Conservation (phyloP, 1,140 invertebrate genomes). For the Xylocopa sonorina region DNA sequence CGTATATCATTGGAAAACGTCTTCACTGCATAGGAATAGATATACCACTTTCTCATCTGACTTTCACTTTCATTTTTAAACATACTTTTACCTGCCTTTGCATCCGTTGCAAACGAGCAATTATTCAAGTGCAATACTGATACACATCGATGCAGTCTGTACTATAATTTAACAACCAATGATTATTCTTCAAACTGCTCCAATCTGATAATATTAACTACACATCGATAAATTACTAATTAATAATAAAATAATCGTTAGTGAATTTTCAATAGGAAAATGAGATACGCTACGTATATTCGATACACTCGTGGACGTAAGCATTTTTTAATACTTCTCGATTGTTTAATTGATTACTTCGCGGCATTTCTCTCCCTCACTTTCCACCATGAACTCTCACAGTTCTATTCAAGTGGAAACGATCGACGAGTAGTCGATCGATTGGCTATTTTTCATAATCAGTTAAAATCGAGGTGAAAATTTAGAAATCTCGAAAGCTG, state of each 20-base stretch:
- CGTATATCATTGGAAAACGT: background rate
- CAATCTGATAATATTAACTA: no score
- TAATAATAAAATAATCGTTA: no score
- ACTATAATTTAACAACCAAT: no score
- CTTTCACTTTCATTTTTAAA: conserved; percentile 38
- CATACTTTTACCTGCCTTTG: conserved; percentile 11
- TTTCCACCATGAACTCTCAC: conserved; percentile 48
- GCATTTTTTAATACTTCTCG: no score
- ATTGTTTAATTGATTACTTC: background rate
- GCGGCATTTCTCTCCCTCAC: conserved; percentile 31
- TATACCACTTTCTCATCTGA: conserved; percentile 12
- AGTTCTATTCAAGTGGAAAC: conserved; percentile 15
- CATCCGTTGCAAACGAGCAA: background rate
- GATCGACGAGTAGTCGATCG: conserved; percentile 1
- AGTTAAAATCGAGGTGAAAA: conserved; percentile 38
- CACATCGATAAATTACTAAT: no score
- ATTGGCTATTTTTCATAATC: conserved; percentile 20
- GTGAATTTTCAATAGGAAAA: no score
- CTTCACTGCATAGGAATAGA: background rate
- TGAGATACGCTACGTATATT: no score
- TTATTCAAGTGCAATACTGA: background rate
- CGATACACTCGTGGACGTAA: no score
- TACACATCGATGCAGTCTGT: no score
- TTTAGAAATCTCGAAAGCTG: conserved; percentile 56
- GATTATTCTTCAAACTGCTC: no score